A percentile compares a stretch with the other conserved stretches of the same genome.
Conservation (phyloP, 2,113 vertebrate genomes). For the Dipodomys ordii region DNA sequence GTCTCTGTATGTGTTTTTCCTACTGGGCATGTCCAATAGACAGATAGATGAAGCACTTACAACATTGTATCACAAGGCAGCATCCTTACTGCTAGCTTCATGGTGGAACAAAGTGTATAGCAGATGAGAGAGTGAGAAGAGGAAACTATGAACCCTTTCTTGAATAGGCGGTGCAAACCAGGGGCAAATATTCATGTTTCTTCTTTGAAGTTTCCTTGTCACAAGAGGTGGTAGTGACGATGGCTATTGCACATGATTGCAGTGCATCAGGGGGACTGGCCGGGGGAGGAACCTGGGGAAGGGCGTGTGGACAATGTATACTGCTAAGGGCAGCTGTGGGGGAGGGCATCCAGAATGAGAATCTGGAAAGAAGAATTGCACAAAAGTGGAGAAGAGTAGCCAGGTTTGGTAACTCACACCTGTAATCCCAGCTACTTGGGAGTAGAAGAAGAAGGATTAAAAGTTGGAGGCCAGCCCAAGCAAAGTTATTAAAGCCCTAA, state of each 20-base stretch:
- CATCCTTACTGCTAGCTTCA: neutral
- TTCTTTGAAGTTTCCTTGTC: neutral
- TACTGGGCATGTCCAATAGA: neutral
- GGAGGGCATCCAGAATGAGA: neutral
- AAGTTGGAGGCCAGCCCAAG: no score
- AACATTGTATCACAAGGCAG: neutral
- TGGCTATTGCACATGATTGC: neutral
- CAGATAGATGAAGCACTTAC: neutral
- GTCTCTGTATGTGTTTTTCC: neutral
- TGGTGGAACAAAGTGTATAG: neutral
- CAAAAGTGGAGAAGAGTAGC: neutral
- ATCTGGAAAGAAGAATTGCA: neutral
- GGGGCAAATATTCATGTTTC: neutral
- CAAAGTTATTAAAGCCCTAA: no score
- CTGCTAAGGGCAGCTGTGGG: neutral
- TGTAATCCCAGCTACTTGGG: no score
- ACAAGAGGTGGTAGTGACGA: neutral
- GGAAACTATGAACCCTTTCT: neutral
- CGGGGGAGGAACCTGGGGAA: neutral
- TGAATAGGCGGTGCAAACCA: neutral
- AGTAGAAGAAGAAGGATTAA: no score
- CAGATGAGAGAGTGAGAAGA: neutral
- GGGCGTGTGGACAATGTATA: neutral
- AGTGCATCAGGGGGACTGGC: neutral
- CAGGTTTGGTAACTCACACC: no score